These are phyloP conservation scores for Aspidoscelis tigris DNA, from an alignment of 2,113 vertebrate species.

Conservation along the genomic window DNA sequence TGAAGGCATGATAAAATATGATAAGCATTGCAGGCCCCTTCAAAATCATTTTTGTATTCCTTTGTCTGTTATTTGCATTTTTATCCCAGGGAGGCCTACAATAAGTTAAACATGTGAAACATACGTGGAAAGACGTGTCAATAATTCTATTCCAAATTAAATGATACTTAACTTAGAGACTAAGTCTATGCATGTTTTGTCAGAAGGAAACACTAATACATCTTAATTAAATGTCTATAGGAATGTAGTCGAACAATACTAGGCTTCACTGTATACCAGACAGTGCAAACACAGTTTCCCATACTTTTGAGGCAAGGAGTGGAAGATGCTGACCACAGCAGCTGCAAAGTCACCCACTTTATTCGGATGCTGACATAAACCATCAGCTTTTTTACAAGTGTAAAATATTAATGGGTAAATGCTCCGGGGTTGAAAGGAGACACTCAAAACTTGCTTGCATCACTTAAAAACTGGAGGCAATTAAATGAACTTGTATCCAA, in stretches of 20 bases:
- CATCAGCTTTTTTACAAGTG: background rate
- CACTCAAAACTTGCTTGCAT: background rate
- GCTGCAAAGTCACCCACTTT: background rate
- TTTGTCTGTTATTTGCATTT: too few species aligned
- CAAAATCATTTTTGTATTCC: background rate
- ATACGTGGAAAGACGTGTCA: background rate
- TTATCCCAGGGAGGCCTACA: too few species aligned
- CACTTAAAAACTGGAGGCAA: background rate
- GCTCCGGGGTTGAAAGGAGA: too few species aligned
- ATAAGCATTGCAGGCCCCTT: constrained; percentile 1
- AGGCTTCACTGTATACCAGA: background rate
- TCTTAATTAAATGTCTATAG: background rate
- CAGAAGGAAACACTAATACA: background rate
- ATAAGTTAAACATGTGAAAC: too few species aligned
- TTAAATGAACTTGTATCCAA: background rate
- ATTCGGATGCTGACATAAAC: background rate
- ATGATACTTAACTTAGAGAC: background rate
- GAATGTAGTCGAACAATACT: background rate
- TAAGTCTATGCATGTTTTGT: background rate
- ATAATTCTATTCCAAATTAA: background rate
- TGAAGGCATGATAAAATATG: background rate
- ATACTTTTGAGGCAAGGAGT: background rate
- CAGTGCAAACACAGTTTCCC: background rate
- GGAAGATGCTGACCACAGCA: background rate
- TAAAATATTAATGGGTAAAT: background rate